Base-by-base conservation (phyloP, 1,140 invertebrate genomes). In the Micrasema minimum region DNA sequence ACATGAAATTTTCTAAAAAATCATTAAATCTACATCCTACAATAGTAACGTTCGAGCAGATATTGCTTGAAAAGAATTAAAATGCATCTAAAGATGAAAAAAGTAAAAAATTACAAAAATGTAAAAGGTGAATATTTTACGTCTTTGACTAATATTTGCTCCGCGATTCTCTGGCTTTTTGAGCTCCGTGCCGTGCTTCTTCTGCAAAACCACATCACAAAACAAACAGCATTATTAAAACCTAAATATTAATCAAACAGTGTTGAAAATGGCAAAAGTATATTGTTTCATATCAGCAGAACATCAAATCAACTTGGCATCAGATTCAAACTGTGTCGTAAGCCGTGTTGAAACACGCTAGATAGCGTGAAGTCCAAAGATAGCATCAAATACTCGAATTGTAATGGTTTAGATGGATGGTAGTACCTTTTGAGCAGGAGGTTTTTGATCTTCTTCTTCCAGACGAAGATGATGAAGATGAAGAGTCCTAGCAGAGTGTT, bases 381-480 rank as follows among this genome's bases (percentile, higher is more conserved):
- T 64, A 64, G 59, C 59, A 64, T 64, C 41, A 64, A 64, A 64
- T 64, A 64, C 59, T 46, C 41, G 37, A 59, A 43, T n/a, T 6
- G 12, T 59, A 20, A 6, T 9, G 2, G 11, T 38, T 55, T 23
- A 76, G 62, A 51, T 72, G 20, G 22, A 14, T 9, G 78, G 12
- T 80, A 80, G 57, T 83, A 84, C 78, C 85, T 84, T 69, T 87
- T 88, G 11, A 84, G 51, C 0, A 89, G 76, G n/a, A 89, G 77
- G 31, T 84, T 83, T 68, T 86, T 86, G 2, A 90, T 85, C 79
- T 89, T 89, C 53, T 85, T 83, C 76, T 90, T 91, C 83, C 89
- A 91, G 0, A 91, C 90, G 77, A 91, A 91, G 62, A 90, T 89
- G 31, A 90, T 77, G 80, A 91, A 91, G 20, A 91, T 90, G 57